Percentiles rank a stretch among this genome's conserved stretches.
Conservation (phyloP, 2,113 vertebrate species). For the Chauna torquata region DNA sequence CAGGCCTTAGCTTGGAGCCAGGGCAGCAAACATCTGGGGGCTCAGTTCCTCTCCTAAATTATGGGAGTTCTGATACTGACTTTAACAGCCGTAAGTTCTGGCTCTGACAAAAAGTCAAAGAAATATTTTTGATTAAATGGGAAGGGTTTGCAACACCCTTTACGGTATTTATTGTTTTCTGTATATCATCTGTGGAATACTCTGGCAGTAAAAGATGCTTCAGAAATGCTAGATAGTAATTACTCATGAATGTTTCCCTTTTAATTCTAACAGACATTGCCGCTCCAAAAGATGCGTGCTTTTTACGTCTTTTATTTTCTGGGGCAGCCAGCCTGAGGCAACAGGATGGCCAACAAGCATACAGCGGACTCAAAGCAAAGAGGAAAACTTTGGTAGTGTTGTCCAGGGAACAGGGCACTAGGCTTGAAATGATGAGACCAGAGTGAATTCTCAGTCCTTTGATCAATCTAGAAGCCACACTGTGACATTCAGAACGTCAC, state of each 20-base stretch:
- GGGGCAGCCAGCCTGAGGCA: background rate
- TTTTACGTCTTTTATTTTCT: background rate
- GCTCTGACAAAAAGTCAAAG: background rate
- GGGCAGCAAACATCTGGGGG: background rate
- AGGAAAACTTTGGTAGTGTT: background rate
- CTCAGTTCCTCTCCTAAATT: background rate
- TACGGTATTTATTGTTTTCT: background rate
- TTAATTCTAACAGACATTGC: background rate
- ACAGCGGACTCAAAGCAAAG: background rate
- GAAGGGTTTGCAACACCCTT: background rate
- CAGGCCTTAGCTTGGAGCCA: background rate
- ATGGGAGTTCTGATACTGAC: background rate
- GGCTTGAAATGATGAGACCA: background rate
- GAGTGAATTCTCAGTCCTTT: background rate
- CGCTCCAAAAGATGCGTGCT: background rate
- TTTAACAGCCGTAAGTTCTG: background rate
- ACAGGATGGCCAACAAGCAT: background rate
- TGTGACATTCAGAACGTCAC: background rate
- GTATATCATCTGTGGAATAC: background rate
- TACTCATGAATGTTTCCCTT: background rate
- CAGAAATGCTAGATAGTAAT: background rate
- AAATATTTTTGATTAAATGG: background rate
- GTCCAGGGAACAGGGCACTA: background rate
- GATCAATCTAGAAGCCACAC: background rate
- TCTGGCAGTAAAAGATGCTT: background rate